Evolutionary conservation across 2,888 invertebrate species (phyloP), one percentile per base, ranked within the genome.

Genomic region (Campaea margaritaria): DNA sequence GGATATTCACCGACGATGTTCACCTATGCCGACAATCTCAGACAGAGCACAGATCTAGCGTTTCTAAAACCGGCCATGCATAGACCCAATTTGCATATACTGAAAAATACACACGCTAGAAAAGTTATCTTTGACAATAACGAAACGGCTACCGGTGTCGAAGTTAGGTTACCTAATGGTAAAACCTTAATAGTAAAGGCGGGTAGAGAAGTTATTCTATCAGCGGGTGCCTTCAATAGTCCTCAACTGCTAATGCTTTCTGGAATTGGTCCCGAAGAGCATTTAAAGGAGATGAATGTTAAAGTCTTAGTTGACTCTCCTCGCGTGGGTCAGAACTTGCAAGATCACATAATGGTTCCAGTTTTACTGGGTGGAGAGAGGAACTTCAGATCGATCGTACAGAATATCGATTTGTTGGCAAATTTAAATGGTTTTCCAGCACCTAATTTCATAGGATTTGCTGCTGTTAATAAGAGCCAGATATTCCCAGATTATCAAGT

Each of bases 161-260:
- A 82, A 69, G 55, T 85, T 0, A 73, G 70, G 49, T 51, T 76
- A 34, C 50, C 71, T 2, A 61, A 74, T 56, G 70, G 69, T 3
- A 59, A 63, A 36, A 52, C 68, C 0, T 58, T 77, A 12, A 71
- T 58, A 0, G 28, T 85, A 0, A 69, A 54, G 36, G 79, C 79
- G 10, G 68, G 36, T 1, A 80, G 72, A 66, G 87, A 87, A 73
- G 70, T 86, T 0, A 79, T 87, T 58, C 15, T 85, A 58, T 84
- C 85, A 15, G 83, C 83, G 5, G 87, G 87, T 12, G 69, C 82
- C 2, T 65, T 86, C 1, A 83, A 78, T 34, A 82, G 78, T 55
- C 87, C 87, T 1, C 80, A 86, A 57, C 51, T 87, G 0, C 62
- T 87, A n/a, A 85, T 87, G 85, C 61, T 85, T 4, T 87, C 87